These are phyloP conservation scores for Apostichopus parvimensis DNA, from an alignment of 35 echinoderm and acorn worm genomes.

Conservation along the genomic window DNA sequence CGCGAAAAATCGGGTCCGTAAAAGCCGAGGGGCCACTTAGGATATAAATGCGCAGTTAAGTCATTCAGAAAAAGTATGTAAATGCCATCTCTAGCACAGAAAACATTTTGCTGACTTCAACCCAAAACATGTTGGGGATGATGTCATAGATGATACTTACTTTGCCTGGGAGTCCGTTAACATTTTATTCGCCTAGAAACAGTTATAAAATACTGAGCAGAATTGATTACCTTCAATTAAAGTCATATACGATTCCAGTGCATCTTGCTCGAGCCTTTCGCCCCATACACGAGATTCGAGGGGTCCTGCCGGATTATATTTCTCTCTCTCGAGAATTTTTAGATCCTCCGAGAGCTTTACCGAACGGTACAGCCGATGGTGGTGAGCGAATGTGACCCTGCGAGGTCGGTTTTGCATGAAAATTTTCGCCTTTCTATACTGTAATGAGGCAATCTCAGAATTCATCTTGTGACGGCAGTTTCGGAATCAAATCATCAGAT, in stretches of 20 bases:
- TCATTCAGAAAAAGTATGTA: no score
- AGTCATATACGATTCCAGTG: constrained; percentile 57
- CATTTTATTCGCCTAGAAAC: no score
- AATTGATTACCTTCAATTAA: constrained; percentile 63
- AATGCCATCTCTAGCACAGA: no score
- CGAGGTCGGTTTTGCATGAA: constrained; percentile 64
- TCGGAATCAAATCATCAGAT: background rate
- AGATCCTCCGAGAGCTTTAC: constrained; percentile 67
- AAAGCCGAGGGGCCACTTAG: no score
- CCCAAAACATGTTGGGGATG: no score
- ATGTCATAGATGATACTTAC: background rate
- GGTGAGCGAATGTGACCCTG: constrained; percentile 61
- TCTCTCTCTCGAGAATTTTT: constrained; percentile 62
- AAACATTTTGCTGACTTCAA: no score
- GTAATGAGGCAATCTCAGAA: constrained; percentile 36
- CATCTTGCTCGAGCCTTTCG: constrained; percentile 61
- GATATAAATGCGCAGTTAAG: no score
- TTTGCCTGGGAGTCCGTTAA: no score
- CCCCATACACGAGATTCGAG: constrained; percentile 69
- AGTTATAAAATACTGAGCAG: no score
- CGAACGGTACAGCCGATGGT: constrained; percentile 63
- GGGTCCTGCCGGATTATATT: constrained; percentile 54
- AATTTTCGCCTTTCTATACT: constrained; percentile 72
- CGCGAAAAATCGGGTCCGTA: no score
- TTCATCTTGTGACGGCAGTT: constrained; percentile 38